Evolutionary conservation across 2,113 vertebrate genomes (phyloP).

Genomic region (Clinocottus analis): DNA sequence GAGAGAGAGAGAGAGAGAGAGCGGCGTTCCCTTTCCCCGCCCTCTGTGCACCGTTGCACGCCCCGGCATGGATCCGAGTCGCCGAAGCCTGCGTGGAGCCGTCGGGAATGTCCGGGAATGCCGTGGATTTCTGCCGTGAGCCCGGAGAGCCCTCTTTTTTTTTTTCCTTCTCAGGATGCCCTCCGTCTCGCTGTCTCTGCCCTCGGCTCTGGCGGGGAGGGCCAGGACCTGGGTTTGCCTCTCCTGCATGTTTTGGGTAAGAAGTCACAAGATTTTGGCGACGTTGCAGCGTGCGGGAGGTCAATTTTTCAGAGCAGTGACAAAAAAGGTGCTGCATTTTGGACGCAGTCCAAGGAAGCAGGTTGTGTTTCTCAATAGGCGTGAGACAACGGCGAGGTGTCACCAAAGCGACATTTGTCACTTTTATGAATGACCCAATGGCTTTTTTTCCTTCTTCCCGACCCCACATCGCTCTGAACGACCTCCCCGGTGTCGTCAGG

Average conservation of each 20-base stretch:
- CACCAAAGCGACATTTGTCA: not conserved
- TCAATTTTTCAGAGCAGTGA: not conserved
- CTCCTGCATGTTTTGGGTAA: conserved; percentile 92
- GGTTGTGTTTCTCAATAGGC: not conserved
- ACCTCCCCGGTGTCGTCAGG: conserved; percentile 16
- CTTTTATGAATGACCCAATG: not conserved
- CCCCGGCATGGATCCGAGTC: conserved; percentile 71
- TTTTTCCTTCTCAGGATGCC: no score
- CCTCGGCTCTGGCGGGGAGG: conserved; percentile 68
- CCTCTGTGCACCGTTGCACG: conserved; percentile 46
- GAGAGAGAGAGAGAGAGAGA: conserved; percentile 40
- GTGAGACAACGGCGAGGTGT: not conserved
- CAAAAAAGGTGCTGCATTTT: not conserved
- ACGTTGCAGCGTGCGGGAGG: not conserved
- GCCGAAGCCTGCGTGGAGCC: conserved; percentile 36
- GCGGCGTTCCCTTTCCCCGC: conserved; percentile 25
- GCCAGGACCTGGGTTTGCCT: conserved; percentile 90
- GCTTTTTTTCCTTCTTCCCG: not conserved
- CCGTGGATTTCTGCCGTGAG: conserved; percentile 58
- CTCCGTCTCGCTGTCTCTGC: conserved; percentile 79
- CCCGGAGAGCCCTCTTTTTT: not conserved
- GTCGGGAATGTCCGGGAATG: conserved; percentile 55
- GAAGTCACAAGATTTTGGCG: conserved; percentile 13
- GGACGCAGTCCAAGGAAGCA: not conserved
- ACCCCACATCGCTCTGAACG: not conserved